Evolutionary conservation across 2,113 vertebrate genomes (phyloP), one percentile per base, ranked within the genome.

Genomic region (Pelvicachromis taeniatus): DNA sequence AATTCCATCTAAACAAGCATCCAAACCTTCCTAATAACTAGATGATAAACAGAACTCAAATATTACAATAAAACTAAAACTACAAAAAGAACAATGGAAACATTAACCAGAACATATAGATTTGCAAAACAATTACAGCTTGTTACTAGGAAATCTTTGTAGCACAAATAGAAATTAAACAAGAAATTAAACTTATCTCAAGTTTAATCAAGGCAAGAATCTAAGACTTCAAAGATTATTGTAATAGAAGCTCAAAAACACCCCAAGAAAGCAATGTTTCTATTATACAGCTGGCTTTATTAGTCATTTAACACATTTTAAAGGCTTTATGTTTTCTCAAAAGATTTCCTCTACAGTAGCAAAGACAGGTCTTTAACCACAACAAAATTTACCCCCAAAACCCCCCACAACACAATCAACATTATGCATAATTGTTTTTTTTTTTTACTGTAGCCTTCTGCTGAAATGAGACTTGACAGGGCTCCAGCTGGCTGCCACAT

Each of bases 401-500:
- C n/a, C n/a, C n/a, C 1, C 7, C n/a, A 33, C 26, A 81, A 81
- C 29, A 8, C 61, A 68, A 65, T 45, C 7, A 16, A 42, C 4
- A 40, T 13, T 4, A 31, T 68, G 26, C 26, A 26, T 26, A 26
- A 26, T 26, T 26, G 2, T 26, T 2, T 26, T 26, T 26, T 26
- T 26, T 2, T 26, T 26, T 26, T 26, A 70, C 8, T 26, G 8
- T 11, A 56, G 12, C 31, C n/a, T 58, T 77, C 52, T 38, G 31
- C 48, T 59, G 26, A 77, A 81, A 81, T 65, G 4, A 84, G 45
- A 19, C 9, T 38, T 75, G 84, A 85, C 42, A 33, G 23, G 50
- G 9, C 77, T 83, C 77, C 88, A 85, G 82, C 26, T 87, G 84
- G 86, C 59, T 87, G 86, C 55, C 84, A 85, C 77, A 58, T 77